Percentiles rank a stretch among this genome's conserved stretches.
These are phyloP conservation scores for Charadrius vociferus DNA, from an alignment of 2,113 vertebrate species.

Conservation along the genomic window DNA sequence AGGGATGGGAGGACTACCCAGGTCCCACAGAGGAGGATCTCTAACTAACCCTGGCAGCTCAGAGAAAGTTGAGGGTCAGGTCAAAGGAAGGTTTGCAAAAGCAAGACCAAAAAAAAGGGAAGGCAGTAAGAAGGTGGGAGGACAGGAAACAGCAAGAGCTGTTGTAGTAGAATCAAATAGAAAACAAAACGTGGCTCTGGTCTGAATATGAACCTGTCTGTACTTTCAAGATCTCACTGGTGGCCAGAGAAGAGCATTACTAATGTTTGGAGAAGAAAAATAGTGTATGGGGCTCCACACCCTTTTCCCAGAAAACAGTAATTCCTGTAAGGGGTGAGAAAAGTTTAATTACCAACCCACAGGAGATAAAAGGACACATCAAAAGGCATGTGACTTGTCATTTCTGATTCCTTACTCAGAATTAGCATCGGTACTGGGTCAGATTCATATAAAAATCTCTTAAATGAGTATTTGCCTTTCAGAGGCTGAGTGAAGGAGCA, in stretches of 20 bases:
- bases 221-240: not conserved
- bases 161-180: not conserved
- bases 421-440: not conserved
- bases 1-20: not conserved
- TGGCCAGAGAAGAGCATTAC: not conserved
- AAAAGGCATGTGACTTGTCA: not conserved
- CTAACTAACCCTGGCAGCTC: not conserved
- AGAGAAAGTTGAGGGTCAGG: not conserved
- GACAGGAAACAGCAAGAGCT: not conserved
- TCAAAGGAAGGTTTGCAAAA: not conserved
- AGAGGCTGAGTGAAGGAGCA: not conserved
- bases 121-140: not conserved
- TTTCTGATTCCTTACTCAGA: constrained; percentile 1
- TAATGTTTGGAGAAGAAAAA: not conserved
- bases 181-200: not conserved
- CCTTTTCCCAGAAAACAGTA: not conserved
- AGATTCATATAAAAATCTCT: not conserved
- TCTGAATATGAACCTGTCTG: not conserved
- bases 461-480: not conserved
- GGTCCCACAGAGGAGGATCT: not conserved
- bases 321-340: not conserved
- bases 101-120: not conserved
- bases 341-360: not conserved
- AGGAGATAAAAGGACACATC: not conserved
- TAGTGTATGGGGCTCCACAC: not conserved